A percentile compares a stretch with the other conserved stretches of the same genome.
phyloP scores from a whole-genome alignment of 2,113 vertebrate species.

The Elachura formosa region DNA sequence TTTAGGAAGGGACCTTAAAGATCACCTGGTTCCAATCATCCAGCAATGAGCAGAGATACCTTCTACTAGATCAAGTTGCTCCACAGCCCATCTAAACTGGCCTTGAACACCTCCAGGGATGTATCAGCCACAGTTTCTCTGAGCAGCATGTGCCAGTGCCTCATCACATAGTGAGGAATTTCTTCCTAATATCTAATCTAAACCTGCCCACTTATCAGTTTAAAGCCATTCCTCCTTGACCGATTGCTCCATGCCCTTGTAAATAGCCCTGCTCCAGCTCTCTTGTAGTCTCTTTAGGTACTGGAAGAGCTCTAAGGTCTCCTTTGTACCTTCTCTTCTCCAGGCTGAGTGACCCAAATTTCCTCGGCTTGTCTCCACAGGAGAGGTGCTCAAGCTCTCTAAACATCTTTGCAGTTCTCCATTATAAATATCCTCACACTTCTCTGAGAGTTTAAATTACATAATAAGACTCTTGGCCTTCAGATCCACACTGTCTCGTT shows the following conservation, averaged over 20 bases:
- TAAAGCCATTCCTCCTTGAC: neutral
- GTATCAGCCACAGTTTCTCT: neutral
- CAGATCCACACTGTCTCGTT: neutral
- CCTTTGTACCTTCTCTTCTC: neutral
- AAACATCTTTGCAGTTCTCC: neutral
- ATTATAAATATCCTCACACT: neutral
- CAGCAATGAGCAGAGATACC: no score
- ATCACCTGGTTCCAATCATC: fast-evolving
- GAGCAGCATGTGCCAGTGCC: neutral
- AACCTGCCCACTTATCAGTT: neutral
- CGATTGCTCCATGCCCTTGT: neutral
- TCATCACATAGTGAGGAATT: neutral
- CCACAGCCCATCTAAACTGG: neutral
- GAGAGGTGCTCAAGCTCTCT: neutral
- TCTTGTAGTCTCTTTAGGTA: neutral
- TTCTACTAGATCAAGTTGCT: neutral
- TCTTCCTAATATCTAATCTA: neutral
- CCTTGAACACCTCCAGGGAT: neutral
- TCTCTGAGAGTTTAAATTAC: neutral
- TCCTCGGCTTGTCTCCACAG: neutral
- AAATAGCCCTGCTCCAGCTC: neutral
- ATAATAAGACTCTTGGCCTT: neutral
- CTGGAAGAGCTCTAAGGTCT: neutral
- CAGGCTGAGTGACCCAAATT: neutral
- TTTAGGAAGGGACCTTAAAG: neutral